A percentile compares a stretch with the other conserved stretches of the same genome.
These are phyloP conservation scores for Muntiacus muntjak DNA, from an alignment of 2,113 vertebrate genomes.

Conservation along the genomic window DNA sequence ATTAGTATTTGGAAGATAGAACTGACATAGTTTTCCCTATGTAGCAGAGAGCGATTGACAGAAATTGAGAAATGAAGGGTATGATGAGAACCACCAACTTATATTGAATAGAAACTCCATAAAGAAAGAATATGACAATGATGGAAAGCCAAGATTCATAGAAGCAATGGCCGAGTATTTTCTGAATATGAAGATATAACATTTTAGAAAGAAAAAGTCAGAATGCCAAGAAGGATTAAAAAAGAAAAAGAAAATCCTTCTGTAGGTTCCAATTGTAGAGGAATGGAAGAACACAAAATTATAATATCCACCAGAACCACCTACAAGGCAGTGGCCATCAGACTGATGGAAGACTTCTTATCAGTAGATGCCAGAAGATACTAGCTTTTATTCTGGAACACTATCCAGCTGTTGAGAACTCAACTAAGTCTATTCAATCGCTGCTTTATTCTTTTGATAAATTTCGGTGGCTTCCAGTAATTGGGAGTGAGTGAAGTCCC, in stretches of 20 bases:
- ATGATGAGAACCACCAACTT: not conserved
- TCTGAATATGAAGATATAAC: not conserved
- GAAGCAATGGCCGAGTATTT: not conserved
- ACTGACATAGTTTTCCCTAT: not conserved
- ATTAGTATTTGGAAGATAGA: conserved; percentile 23
- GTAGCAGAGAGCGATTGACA: not conserved
- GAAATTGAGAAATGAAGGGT: not conserved
- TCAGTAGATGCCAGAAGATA: not conserved
- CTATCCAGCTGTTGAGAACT: not conserved
- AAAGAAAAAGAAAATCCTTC: not conserved
- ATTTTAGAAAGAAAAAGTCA: not conserved
- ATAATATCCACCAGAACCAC: not conserved
- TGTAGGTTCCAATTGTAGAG: not conserved
- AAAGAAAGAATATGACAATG: not conserved
- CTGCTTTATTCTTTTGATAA: not conserved
- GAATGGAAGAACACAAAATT: not conserved
- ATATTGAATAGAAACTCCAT: not conserved
- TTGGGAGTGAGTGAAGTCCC: not conserved
- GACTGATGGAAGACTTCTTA: not conserved
- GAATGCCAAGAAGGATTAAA: not conserved
- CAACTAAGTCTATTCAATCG: not conserved
- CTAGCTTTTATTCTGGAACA: not conserved
- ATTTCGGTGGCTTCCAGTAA: not conserved
- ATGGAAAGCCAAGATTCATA: not conserved
- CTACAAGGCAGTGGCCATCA: not conserved